Evolutionary conservation across 2,113 vertebrate genomes (phyloP), one percentile per base, ranked within the genome.

Genomic region (Syngnathoides biaculeatus): DNA sequence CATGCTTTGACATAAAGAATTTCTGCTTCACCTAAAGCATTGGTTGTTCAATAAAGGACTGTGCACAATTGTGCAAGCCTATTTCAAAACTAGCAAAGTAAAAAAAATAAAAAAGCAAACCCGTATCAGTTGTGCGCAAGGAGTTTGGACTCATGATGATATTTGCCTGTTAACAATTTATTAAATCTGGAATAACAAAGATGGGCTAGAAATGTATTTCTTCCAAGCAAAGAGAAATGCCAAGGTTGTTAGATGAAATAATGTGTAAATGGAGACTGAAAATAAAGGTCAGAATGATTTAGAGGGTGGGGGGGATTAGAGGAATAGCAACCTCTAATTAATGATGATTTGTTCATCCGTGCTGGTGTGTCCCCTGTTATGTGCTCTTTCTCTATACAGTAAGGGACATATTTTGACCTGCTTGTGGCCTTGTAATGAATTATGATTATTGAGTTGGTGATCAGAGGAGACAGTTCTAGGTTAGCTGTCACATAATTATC

Each of bases 371-470:
- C 60, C 27, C 19, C 71, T 59, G 26, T 61, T 64, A 43, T 27
- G 52, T 38, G 11, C 19, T 8, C 68, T 50, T 38, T 38, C 38
- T 59, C 19, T 20, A 40, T 14, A 56, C 39, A 59, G 73, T 45
- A 64, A 38, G 65, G 62, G 52, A 65, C 64, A 38, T 26, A 52
- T 27, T 42, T 19, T 48, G 68, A 69, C 62, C 59, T 38, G 45
- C 30, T 27, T 5, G 22, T 60, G 5, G 62, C 27, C 30, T 38
- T 22, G 2, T 74, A 69, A 76, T 80, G 52, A 76, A 77, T 78
- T 39, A 22, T 56, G 52, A 26, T 7, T 2, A 65, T 71, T 69
- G 57, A 48, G 8, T 63, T 43, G 68, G 66, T 78, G 71, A 56
- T 55, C 0, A 0, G 20, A 24, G 30, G 12, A 0, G 30, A 57